A percentile compares a stretch with the other conserved stretches of the same genome.
phyloP scores from a whole-genome alignment of 2,888 invertebrate species.

The Troilus luridus region DNA sequence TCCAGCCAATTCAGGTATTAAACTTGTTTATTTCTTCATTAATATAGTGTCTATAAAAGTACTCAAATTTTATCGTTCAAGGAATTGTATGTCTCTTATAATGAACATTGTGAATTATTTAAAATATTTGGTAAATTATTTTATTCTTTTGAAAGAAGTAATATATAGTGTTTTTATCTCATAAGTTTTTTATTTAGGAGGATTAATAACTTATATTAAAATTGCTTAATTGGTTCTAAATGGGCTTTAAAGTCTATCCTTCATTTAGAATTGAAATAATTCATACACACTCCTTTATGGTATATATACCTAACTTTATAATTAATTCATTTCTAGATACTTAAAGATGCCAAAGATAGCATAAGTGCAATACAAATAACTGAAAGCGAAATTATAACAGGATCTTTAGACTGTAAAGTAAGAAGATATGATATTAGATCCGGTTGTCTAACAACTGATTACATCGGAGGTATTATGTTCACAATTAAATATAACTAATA shows the following conservation, averaged over 20 bases:
- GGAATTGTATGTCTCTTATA: neutral
- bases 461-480: slow-evolving; percentile 80
- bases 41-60: neutral
- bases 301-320: neutral
- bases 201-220: too few relatives aligned
- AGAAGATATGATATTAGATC: slow-evolving; percentile 92
- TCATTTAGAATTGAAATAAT: neutral
- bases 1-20: slow-evolving; percentile 81
- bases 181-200: too few relatives aligned
- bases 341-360: slow-evolving; percentile 95
- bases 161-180: neutral
- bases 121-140: neutral
- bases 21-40: neutral
- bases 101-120: neutral
- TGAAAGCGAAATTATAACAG: slow-evolving; percentile 90
- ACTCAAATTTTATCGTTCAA: neutral
- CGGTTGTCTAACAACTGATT: slow-evolving; percentile 87
- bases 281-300: neutral
- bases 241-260: neutral
- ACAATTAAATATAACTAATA: neutral
- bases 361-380: slow-evolving; percentile 85
- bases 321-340: slow-evolving; percentile 69
- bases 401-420: slow-evolving; percentile 90
- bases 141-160: neutral
- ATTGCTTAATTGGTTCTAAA: too few relatives aligned